phyloP scores from a whole-genome alignment of 2,113 vertebrate species.

The Spermophilus dauricus region DNA sequence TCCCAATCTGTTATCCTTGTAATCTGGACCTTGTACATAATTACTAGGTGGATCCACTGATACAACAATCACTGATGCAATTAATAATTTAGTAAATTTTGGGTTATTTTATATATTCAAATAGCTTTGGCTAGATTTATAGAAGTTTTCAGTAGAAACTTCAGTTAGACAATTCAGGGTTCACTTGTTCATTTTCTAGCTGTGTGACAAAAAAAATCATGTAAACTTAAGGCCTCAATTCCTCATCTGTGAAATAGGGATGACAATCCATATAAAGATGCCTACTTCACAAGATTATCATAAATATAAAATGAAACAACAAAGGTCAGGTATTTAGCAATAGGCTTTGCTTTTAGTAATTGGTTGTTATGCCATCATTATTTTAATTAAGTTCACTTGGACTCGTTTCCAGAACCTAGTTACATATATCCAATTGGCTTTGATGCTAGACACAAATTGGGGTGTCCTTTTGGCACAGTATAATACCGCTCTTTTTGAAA shows the following conservation, averaged over 20 bases:
- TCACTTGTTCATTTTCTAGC: slow-evolving; percentile 30
- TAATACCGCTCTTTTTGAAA: not conserved
- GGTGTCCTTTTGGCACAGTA: not conserved
- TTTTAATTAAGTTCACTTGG: slow-evolving; percentile 6
- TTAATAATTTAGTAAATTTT: slow-evolving; percentile 44
- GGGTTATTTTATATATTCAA: not conserved
- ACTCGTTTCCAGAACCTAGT: not conserved
- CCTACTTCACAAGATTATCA: not conserved
- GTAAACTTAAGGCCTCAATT: slow-evolving; percentile 19
- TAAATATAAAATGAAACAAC: slow-evolving; percentile 24
- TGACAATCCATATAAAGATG: not conserved
- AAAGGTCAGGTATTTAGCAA: not conserved
- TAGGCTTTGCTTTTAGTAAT: not conserved
- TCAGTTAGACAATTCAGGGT: slow-evolving; percentile 50
- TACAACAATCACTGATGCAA: not conserved
- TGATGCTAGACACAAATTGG: not conserved
- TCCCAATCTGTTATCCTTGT: not conserved
- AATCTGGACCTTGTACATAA: not conserved
- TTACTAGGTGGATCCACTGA: not conserved
- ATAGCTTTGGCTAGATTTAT: slow-evolving; percentile 29
- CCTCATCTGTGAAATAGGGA: slow-evolving; percentile 23
- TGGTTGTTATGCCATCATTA: not conserved
- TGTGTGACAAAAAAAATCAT: slow-evolving; percentile 7
- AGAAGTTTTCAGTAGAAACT: slow-evolving; percentile 26
- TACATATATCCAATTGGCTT: not conserved